Conservation (phyloP, 2,797 vertebrate species). For the Alectoris magna region DNA sequence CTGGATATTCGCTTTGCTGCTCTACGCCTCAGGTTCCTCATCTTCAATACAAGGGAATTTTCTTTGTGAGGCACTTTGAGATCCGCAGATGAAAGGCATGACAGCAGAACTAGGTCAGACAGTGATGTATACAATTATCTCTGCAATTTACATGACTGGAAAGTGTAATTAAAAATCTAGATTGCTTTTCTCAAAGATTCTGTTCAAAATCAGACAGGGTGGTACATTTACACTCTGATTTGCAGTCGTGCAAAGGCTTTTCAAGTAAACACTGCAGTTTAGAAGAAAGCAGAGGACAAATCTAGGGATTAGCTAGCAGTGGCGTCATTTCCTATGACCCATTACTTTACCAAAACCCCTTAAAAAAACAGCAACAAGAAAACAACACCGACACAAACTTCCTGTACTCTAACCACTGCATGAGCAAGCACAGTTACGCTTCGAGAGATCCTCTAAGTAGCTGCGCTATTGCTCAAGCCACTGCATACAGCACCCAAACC, state of each 20-base stretch:
- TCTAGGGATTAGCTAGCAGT: slow-evolving; percentile 40
- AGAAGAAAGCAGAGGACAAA: slow-evolving; percentile 39
- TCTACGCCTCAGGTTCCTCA: not conserved
- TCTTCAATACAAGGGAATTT: not conserved
- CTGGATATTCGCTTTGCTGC: not conserved
- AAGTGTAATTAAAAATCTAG: slow-evolving; percentile 47
- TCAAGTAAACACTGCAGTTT: slow-evolving; percentile 35
- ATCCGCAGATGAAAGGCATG: slow-evolving; percentile 25
- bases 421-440: slow-evolving; percentile 55
- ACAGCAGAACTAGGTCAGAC: slow-evolving; percentile 64
- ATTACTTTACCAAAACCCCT: slow-evolving; percentile 61
- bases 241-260: not conserved
- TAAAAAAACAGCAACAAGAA: not conserved
- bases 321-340: slow-evolving; percentile 70
- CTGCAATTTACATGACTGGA: slow-evolving; percentile 29
- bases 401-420: slow-evolving; percentile 61
- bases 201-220: slow-evolving; percentile 18
- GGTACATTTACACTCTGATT: not conserved
- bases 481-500: slow-evolving; percentile 36
- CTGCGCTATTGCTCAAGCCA: slow-evolving; percentile 56
- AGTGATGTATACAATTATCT: slow-evolving; percentile 29
- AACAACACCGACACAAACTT: slow-evolving; percentile 24
- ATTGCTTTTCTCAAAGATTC: slow-evolving; percentile 15
- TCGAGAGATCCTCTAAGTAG: slow-evolving; percentile 43
- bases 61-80: slow-evolving; percentile 15